Conservation (phyloP, 2,113 vertebrate genomes). For the Galbula dea region DNA sequence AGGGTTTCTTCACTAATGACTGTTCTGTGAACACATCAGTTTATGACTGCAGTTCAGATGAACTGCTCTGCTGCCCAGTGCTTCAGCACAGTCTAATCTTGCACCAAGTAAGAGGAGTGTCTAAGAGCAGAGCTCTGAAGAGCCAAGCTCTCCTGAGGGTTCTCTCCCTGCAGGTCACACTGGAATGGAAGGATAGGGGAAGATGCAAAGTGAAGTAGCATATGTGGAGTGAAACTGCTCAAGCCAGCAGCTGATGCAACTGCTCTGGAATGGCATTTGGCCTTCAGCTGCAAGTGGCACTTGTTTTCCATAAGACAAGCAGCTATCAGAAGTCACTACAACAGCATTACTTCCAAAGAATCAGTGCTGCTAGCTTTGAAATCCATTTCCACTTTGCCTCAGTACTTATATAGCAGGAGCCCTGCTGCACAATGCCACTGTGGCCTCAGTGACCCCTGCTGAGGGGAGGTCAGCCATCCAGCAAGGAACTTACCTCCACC, state of each 20-base stretch:
- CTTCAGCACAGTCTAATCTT: not conserved
- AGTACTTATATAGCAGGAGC: not conserved
- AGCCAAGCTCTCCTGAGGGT: not conserved
- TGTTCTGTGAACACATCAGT: not conserved
- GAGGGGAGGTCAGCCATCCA: not conserved
- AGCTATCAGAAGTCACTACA: conserved; percentile 10
- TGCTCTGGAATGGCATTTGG: conserved; percentile 43
- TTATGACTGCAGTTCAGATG: not conserved
- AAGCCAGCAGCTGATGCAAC: conserved; percentile 38
- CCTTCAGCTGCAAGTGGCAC: conserved; percentile 13
- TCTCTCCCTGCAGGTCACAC: not conserved
- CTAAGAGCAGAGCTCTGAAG: not conserved
- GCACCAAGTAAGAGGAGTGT: not conserved
- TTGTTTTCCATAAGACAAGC: not conserved
- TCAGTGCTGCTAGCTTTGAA: not conserved
- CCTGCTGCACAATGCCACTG: not conserved
- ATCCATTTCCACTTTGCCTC: not conserved
- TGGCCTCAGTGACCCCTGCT: not conserved
- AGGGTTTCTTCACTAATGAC: not conserved
- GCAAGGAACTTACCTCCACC: not conserved
- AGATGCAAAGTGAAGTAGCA: not conserved
- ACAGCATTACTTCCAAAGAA: conserved; percentile 13
- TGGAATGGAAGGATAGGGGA: not conserved
- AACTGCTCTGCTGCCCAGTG: not conserved
- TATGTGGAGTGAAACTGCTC: conserved; percentile 14